Evolutionary conservation across 2,113 vertebrate species (phyloP), one percentile per base, ranked within the genome.

Genomic region (Caracal caracal): DNA sequence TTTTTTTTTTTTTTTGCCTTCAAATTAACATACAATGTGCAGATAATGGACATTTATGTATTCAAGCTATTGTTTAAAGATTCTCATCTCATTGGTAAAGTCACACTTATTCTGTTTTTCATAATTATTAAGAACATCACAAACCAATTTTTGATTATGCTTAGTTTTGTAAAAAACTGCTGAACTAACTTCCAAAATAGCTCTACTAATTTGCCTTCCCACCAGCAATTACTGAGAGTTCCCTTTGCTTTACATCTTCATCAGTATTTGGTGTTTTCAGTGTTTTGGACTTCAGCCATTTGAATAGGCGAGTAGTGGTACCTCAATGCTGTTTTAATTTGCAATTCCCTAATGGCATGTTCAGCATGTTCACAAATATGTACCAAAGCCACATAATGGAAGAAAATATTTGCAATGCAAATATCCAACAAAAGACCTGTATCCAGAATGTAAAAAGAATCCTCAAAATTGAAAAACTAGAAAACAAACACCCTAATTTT

Each of bases 11-110:
- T 66, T 26, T 90, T 80, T 68, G 8, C 2, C 49, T 12, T 26
- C 12, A 82, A 93, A 83, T 80, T 83, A 95, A 94, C 88, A 90
- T 53, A 33, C 20, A 92, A 35, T 68, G 3, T 30, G n/a, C 26
- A 80, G 30, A 84, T 75, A 87, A 92, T 81, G n/a, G 10, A 70
- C 47, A 94, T 81, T 80, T 85, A 76, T 30, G 2, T 71, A 68
- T 28, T 90, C 10, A 92, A 7, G 28, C 47, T 51, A 33, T 59
- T 66, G 43, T 66, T 93, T 92, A 49, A 53, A 94, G 43, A 26
- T 87, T 89, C 26, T 79, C 40, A 37, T 90, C n/a, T 90, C 20
- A 61, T 33, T 56, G 53, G n/a, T 73, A 53, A 95, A 59, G 2
- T 95, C 78, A 37, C 7, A 40, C 8, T 51, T 94, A 24, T 47